Base-by-base conservation (phyloP, 2,888 invertebrate species). In the Hemaris fuciformis region DNA sequence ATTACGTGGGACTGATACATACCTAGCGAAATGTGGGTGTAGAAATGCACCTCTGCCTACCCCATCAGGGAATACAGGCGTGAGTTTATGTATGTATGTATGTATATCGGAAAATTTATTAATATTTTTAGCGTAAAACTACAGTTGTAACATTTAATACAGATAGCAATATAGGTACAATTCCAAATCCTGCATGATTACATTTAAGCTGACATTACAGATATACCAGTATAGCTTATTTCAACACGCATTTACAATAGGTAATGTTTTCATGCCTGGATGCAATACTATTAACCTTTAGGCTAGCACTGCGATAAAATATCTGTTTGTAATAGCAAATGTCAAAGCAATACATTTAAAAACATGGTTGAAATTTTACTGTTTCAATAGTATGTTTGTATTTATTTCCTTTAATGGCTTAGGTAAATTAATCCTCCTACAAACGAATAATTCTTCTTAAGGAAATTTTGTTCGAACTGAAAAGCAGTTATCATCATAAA, bases 201-300 rank as follows among this genome's bases (percentile, higher is more conserved):
- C 15, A 18, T 31, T 25, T 23, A 46, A n/a, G n/a, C 38, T 38
- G 38, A 38, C 38, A 46, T 46, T 46, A 25, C 8, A 45, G 8
- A 45, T n/a, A n/a, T 4, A 45, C 23, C 22, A 4, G 22, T 23
- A 23, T 22, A 23, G 22, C 22, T 18, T 31, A 5, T 53, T 53
- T 53, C 53, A 18, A 31, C 31, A 53, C 31, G 46, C 25, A 13
- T 46, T 23, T 25, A n/a, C 25, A 18, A 27, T 53, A n/a, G n/a
- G n/a, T n/a, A 31, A 31, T 27, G 53, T 27, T 53, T 31, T 18
- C 53, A 18, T 4, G 53, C 15, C 31, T 53, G 18, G 31, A 53
- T 31, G 53, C 53, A 53, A 53, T 53, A 53, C 46, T 25, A 23
- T 46, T 53, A 15, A 53, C 53, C 31, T 53, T 53, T 53, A 18